These are phyloP conservation scores for Diacarnus erythraeanus DNA, from an alignment of 37 sponge, comb jelly and placozoan genomes.

Conservation along the genomic window DNA sequence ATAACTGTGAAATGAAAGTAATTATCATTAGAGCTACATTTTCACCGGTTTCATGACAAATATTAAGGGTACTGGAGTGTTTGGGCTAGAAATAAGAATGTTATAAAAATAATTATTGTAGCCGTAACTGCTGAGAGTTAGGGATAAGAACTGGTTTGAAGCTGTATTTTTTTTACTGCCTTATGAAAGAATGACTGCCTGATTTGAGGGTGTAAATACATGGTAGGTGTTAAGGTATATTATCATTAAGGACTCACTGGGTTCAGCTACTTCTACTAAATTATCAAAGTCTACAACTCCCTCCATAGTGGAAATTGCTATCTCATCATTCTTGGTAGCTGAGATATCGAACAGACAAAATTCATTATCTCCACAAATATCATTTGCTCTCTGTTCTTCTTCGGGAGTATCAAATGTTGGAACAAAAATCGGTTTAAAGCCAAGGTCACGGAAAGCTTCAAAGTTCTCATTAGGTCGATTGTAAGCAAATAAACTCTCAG, in stretches of 20 bases:
- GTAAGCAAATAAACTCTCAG: slow-evolving; percentile 44
- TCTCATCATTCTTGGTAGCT: slow-evolving; percentile 40
- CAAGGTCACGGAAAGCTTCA: slow-evolving; percentile 29
- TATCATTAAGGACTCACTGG: too few relatives aligned
- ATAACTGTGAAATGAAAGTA: slow-evolving; percentile 27
- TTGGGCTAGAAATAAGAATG: too few relatives aligned
- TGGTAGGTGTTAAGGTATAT: too few relatives aligned
- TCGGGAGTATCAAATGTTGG: slow-evolving; percentile 27
- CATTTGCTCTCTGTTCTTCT: slow-evolving; percentile 37
- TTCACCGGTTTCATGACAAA: too few relatives aligned
- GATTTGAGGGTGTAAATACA: too few relatives aligned
- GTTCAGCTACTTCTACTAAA: slow-evolving; percentile 34
- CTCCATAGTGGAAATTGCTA: slow-evolving; percentile 36
- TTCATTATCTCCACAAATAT: slow-evolving; percentile 30
- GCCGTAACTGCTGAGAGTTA: too few relatives aligned
- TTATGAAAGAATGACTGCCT: too few relatives aligned
- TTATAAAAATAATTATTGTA: too few relatives aligned
- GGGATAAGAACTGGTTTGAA: too few relatives aligned
- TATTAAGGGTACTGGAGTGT: too few relatives aligned
- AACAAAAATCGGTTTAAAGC: slow-evolving; percentile 35
- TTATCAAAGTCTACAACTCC: slow-evolving; percentile 26
- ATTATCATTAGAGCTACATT: too few relatives aligned
- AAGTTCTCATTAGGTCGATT: slow-evolving; percentile 9
- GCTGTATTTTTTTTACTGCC: too few relatives aligned
- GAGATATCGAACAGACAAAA: slow-evolving; percentile 63